Percentiles rank a stretch among this genome's conserved stretches.
phyloP scores from a whole-genome alignment of 1,140 invertebrate genomes.

The Aplysia californica region DNA sequence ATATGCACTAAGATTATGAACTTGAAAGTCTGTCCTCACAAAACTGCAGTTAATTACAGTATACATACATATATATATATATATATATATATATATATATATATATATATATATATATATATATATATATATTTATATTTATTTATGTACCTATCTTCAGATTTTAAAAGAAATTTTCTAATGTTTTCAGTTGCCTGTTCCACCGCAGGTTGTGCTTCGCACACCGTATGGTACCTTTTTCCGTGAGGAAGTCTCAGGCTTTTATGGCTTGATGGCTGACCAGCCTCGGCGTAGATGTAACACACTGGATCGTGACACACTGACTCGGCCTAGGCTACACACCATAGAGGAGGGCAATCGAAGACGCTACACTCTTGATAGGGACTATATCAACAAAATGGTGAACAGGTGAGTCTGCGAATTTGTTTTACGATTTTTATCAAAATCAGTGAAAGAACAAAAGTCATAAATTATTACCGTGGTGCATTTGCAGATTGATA shows the following conservation, averaged over 20 bases:
- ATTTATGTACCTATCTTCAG: no score
- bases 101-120: no score
- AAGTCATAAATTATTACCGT: neutral
- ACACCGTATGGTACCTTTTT: slow-evolving; percentile 64
- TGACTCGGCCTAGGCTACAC: slow-evolving; percentile 51
- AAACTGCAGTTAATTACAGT: no score
- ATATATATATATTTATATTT: no score
- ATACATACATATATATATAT: no score
- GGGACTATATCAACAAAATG: slow-evolving; percentile 59
- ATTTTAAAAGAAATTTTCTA: no score
- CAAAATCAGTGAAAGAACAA: neutral
- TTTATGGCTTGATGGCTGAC: slow-evolving; percentile 56
- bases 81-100: no score
- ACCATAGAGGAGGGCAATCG: slow-evolving; percentile 59
- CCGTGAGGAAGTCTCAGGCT: slow-evolving; percentile 54
- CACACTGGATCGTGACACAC: slow-evolving; percentile 58
- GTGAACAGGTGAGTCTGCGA: slow-evolving; percentile 33
- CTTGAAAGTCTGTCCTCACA: no score
- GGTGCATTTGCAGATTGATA: no score
- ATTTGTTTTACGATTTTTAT: slow-evolving; percentile 1
- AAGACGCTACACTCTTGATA: slow-evolving; percentile 50
- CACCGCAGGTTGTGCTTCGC: slow-evolving; percentile 54
- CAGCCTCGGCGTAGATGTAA: slow-evolving; percentile 57
- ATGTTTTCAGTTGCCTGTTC: neutral
- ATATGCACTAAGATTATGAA: no score